Base-by-base conservation (phyloP, 2,113 vertebrate genomes). In the Hydrolagus affinis region DNA sequence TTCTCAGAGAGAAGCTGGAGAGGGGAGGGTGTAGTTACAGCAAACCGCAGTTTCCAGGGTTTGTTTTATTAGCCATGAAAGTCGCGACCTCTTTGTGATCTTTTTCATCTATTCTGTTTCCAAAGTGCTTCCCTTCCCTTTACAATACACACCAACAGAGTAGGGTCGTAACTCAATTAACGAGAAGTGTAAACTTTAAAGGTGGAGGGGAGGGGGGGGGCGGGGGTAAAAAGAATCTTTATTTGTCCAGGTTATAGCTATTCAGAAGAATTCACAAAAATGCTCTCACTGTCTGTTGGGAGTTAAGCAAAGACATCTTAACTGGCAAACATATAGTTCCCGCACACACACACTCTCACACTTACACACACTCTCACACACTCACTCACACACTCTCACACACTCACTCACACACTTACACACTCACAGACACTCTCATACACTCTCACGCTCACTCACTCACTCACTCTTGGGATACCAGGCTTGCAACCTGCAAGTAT, bases 31-130 rank as follows among this genome's bases (percentile, higher is more conserved):
- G n/a, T n/a, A n/a, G n/a, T n/a, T n/a, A n/a, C n/a, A n/a, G n/a
- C n/a, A n/a, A n/a, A 83, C 66, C 25, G 25, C 60, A 64, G 77
- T 57, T 30, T 83, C 23, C 66, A 66, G 78, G 78, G 44, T 44
- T 83, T 83, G 19, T 92, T 44, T 86, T 73, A 74, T 30, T 86
- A 91, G 90, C 88, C 87, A 90, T 90, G 86, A 70, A 66, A 88
- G 86, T 86, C 87, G 87, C 85, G 87, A 88, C 86, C 0, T 23
- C 62, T 85, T 77, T 56, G 86, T 0, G 8, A 88, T 71, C 87
- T 86, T 88, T 90, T 89, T 83, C 78, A 83, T 83, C 78, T 83
- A 28, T 83, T 64, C 78, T 83, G 78, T 83, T 83, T 83, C 78
- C 66, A 83, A 83, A 68, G 44, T 60, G 78, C 78, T 83, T 83